Base-by-base conservation (phyloP, 2,113 vertebrate genomes). In the Glareola pratincola region DNA sequence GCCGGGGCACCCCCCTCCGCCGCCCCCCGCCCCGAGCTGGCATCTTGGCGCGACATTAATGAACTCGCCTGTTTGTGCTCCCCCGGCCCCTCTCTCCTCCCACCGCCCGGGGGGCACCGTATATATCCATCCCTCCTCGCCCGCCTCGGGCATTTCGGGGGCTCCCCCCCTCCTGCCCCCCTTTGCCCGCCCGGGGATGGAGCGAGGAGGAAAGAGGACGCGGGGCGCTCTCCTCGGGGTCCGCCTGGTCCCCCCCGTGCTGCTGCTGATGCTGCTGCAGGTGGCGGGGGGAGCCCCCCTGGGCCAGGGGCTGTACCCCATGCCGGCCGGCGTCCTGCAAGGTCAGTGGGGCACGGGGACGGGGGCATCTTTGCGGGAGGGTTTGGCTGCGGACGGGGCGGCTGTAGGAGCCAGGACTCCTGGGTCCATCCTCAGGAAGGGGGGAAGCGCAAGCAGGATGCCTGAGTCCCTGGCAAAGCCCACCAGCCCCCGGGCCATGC, bases 31-130 rank as follows among this genome's bases (percentile, higher is more conserved):
- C 91, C 94, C 66, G 84, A 88, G 76, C 97, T 98, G 97, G 89
- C 96, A 97, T 97, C 97, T 93, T 97, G 97, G 92, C 96, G 85
- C 82, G 97, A 98, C 97, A 97, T 98, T 99, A 99, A 99, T 99
- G 98, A 99, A 99, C 98, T 98, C 98, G 98, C 97, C 98, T 99
- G 98, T 98, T 98, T 99, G 98, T 98, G 98, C 96, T 98, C 98
- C 98, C 91, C 91, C 62, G 91, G 97, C 98, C 98, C 90, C 77
- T 93, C 95, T 90, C 96, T 94, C 96, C 96, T 92, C 96, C 96
- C 96, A 95, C 98, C 92, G 88, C 96, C 97, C 92, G 84, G 90
- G 98, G 97, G 98, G 96, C 98, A 93, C 98, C 95, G 97, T 98
- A 99, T 99, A 99, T 99, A 99, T 99, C 98, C 96, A 72, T 89